Conservation (phyloP, 1,140 invertebrate genomes). For the Dermatophagoides farinae region DNA sequence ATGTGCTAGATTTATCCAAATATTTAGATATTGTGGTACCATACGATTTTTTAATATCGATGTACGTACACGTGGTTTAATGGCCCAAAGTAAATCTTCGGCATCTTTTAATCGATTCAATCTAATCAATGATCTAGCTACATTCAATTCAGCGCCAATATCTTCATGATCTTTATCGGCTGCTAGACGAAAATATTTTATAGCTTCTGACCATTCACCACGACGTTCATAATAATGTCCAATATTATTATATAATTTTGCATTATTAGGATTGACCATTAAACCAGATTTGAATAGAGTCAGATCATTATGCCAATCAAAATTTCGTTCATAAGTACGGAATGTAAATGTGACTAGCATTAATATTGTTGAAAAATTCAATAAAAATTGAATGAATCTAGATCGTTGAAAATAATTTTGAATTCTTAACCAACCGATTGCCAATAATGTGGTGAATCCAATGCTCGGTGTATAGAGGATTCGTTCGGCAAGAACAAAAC, state of each 20-base stretch:
- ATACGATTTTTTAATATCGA: conserved; percentile 7
- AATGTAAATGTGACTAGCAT: neutral
- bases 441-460: conserved; percentile 67
- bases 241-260: conserved; percentile 92
- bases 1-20: conserved; percentile 9
- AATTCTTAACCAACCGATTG: conserved; percentile 33
- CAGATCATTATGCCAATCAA: conserved; percentile 51
- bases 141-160: conserved; percentile 89
- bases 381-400: neutral
- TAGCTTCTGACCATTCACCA: conserved; percentile 57
- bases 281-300: conserved; percentile 82
- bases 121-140: conserved; percentile 81
- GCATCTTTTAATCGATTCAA: conserved; percentile 62
- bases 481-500: conserved; percentile 85
- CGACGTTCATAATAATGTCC: conserved; percentile 82
- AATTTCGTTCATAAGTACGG: conserved; percentile 4
- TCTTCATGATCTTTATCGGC: conserved; percentile 82
- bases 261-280: conserved; percentile 67
- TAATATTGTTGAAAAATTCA: neutral
- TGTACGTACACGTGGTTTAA: neutral
- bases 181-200: conserved; percentile 81
- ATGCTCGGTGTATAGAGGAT: conserved; percentile 85
- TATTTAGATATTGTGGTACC: conserved; percentile 10
- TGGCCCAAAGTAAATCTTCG: conserved; percentile 69
- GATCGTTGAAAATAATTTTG: neutral